Evolutionary conservation across 2,797 vertebrate genomes (phyloP).

Genomic region (Hapalemur alaotrensis): DNA sequence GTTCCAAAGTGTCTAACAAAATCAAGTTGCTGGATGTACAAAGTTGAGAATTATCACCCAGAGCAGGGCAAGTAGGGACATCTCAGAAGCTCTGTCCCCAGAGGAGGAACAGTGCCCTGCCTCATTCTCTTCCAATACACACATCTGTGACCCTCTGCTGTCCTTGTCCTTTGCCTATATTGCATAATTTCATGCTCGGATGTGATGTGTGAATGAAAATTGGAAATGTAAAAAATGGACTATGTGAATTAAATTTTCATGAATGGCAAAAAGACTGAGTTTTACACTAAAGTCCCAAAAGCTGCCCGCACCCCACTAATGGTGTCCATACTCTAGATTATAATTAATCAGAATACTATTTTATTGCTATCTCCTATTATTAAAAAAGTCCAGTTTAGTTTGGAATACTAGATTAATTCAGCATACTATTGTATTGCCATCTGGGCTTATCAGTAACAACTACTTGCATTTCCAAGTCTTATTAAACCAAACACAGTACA

Average conservation of each 20-base stretch:
- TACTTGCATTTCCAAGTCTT: conserved; percentile 66
- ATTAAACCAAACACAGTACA: conserved; percentile 69
- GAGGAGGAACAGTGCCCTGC: not conserved
- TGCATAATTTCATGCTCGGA: conserved; percentile 67
- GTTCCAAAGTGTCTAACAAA: not conserved
- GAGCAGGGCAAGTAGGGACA: conserved; percentile 65
- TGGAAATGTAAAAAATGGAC: conserved; percentile 47
- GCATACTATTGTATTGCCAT: conserved; percentile 70
- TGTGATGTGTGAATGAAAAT: conserved; percentile 68
- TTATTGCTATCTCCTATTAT: conserved; percentile 57
- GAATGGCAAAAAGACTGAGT: conserved; percentile 60
- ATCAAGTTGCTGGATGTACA: not conserved
- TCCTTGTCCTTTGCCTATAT: conserved; percentile 67
- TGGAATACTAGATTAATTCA: conserved; percentile 66
- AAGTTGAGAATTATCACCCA: not conserved
- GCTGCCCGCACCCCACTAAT: not conserved
- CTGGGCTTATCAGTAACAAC: conserved; percentile 70
- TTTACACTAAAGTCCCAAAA: conserved; percentile 21
- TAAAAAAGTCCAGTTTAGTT: conserved; percentile 43
- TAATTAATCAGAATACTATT: conserved; percentile 53
- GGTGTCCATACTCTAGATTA: not conserved
- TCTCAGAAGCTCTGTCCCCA: conserved; percentile 54
- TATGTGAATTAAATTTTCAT: conserved; percentile 72
- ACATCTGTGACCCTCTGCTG: conserved; percentile 63
- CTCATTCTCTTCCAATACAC: conserved; percentile 51